Percentiles rank a stretch among this genome's conserved stretches.
Conservation (phyloP, 2,797 vertebrate genomes). For the Acipenser oxyrinchus region DNA sequence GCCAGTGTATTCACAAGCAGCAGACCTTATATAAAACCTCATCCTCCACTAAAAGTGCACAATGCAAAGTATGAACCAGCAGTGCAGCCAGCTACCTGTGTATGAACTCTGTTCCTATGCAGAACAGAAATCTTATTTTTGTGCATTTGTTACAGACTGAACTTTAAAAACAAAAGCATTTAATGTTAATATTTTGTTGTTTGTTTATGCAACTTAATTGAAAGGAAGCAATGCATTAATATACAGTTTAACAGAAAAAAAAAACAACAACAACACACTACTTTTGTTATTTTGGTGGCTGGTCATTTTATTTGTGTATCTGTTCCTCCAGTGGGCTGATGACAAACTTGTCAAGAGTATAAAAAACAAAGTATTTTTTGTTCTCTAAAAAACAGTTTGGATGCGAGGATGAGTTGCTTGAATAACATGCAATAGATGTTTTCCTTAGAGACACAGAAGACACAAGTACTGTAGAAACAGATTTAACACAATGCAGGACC, state of each 20-base stretch:
- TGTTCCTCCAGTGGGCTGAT: too few relatives aligned
- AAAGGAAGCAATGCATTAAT: conserved; percentile 34
- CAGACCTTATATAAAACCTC: conserved; percentile 84
- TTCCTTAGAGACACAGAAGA: conserved; percentile 63
- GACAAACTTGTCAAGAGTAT: too few relatives aligned
- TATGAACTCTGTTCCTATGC: conserved; percentile 53
- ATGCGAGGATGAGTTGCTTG: conserved; percentile 52
- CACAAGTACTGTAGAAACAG: conserved; percentile 68
- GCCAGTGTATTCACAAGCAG: conserved; percentile 75
- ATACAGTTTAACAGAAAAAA: background rate
- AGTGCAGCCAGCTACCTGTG: conserved; percentile 75
- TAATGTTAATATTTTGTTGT: conserved; percentile 42
- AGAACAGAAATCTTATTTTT: background rate
- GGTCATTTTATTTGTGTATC: background rate
- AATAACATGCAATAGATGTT: conserved; percentile 87
- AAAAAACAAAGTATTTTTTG: too few relatives aligned
- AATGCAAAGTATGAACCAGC: conserved; percentile 78
- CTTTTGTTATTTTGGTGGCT: background rate
- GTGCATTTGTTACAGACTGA: background rate
- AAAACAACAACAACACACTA: too few relatives aligned
- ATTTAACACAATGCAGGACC: conserved; percentile 67
- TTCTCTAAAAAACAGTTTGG: conserved; percentile 35
- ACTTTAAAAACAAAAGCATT: conserved; percentile 25
- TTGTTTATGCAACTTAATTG: conserved; percentile 47
- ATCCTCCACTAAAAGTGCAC: conserved; percentile 76